Percentiles rank a stretch among this genome's conserved stretches.
Evolutionary conservation across 2,797 vertebrate genomes (phyloP).

Genomic region (Aythya fuligula): DNA sequence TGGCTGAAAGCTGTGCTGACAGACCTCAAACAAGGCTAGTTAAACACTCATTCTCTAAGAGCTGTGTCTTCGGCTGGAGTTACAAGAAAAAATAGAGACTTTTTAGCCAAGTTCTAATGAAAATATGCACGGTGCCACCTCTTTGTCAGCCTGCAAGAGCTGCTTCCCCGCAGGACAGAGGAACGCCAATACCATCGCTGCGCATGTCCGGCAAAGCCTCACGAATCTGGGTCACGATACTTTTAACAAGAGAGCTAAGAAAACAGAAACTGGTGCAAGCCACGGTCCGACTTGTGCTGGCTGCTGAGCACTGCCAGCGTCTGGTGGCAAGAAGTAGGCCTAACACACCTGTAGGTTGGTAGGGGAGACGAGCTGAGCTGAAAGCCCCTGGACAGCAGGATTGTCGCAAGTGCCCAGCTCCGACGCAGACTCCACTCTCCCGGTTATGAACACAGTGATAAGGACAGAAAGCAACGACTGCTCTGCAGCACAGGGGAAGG

Average conservation of each 20-base stretch:
- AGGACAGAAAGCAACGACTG: background rate
- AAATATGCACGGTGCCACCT: accelerated
- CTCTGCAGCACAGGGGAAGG: background rate
- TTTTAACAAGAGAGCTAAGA: background rate
- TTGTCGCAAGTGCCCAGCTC: background rate
- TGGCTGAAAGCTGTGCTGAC: constrained; percentile 12
- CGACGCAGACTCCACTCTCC: background rate
- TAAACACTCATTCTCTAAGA: constrained; percentile 1
- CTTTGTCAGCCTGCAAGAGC: background rate
- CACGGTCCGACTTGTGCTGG: background rate
- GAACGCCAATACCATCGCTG: accelerated
- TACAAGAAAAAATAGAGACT: background rate
- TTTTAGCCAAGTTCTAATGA: background rate
- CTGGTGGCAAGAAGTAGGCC: background rate
- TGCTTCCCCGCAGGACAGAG: background rate
- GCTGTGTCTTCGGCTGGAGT: background rate
- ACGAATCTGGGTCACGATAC: background rate
- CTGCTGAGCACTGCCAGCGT: background rate
- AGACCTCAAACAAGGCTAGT: background rate
- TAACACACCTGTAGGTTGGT: accelerated
- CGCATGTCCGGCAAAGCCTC: background rate
- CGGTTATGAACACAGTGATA: background rate
- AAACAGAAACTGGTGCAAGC: background rate
- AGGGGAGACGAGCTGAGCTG: background rate
- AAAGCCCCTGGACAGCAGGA: background rate